Conservation (phyloP, 2,113 vertebrate genomes). For the Colius striatus region DNA sequence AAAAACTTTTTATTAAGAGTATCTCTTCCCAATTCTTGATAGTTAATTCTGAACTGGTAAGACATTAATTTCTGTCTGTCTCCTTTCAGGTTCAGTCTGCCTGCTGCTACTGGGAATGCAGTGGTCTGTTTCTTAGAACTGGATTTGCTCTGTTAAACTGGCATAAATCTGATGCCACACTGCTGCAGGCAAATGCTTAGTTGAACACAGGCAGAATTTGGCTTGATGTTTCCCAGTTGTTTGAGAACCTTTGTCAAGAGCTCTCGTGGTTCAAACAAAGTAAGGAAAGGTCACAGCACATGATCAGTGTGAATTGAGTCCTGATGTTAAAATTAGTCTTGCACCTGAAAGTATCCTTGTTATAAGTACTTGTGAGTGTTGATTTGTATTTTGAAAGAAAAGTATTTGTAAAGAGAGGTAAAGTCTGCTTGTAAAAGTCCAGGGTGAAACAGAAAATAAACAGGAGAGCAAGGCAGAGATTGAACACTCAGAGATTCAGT, state of each 20-base stretch:
- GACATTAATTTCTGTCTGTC: not conserved
- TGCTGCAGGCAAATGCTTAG: not conserved
- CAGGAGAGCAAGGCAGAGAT: not conserved
- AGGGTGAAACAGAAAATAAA: not conserved
- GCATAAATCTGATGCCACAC: not conserved
- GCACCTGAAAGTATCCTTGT: not conserved
- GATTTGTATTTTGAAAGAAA: not conserved
- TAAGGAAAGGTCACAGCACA: not conserved
- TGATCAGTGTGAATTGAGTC: not conserved
- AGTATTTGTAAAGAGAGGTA: not conserved
- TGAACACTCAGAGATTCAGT: fast-evolving
- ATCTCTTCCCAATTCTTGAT: not conserved
- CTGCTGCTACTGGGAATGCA: not conserved
- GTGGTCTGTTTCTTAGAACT: not conserved
- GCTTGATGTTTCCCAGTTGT: not conserved
- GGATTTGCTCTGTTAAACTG: not conserved
- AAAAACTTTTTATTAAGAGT: not conserved
- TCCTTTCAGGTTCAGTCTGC: not conserved
- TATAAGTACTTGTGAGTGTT: not conserved
- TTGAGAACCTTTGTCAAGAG: not conserved
- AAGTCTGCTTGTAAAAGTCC: not conserved
- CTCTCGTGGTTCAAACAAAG: not conserved
- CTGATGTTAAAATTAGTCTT: not conserved
- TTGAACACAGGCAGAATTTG: not conserved
- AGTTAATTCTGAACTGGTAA: not conserved